Evolutionary conservation across 2,797 vertebrate genomes (phyloP).

Genomic region (Oophaga sylvatica): DNA sequence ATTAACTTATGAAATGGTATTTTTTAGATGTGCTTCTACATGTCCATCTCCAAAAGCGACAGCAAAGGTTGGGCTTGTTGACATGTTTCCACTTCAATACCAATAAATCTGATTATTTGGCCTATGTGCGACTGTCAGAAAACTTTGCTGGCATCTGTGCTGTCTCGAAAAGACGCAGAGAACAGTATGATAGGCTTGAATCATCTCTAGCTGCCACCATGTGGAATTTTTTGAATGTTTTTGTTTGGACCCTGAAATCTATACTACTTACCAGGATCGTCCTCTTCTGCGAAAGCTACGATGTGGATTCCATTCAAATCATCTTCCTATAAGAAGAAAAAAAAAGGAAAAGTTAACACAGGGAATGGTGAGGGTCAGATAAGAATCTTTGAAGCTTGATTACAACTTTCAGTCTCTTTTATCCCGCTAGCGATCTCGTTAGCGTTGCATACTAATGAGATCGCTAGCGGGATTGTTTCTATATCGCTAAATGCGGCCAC

Average conservation of each 20-base stretch:
- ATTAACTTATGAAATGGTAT: neutral
- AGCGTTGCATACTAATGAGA: no score
- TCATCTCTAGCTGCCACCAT: neutral
- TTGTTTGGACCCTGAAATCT: neutral
- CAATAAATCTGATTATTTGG: neutral
- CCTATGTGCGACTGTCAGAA: neutral
- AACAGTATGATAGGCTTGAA: neutral
- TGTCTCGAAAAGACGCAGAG: neutral
- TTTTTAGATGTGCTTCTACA: neutral
- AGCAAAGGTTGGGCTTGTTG: neutral
- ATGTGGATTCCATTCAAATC: constrained; percentile 90
- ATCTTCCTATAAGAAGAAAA: constrained; percentile 79
- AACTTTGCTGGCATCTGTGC: neutral
- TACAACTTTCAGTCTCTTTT: neutral
- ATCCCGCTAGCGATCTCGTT: no score
- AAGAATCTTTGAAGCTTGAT: neutral
- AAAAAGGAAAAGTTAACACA: constrained; percentile 22
- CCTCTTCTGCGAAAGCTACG: constrained; percentile 91
- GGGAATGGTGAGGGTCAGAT: neutral
- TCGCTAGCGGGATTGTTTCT: no score
- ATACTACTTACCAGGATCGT: constrained; percentile 82
- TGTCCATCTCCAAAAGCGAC: neutral
- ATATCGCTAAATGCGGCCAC: no score
- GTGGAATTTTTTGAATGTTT: neutral
- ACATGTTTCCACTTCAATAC: neutral